Evolutionary conservation across 2,797 vertebrate species (phyloP), one percentile per base, ranked within the genome.

Genomic region (Propithecus deckenii): DNA sequence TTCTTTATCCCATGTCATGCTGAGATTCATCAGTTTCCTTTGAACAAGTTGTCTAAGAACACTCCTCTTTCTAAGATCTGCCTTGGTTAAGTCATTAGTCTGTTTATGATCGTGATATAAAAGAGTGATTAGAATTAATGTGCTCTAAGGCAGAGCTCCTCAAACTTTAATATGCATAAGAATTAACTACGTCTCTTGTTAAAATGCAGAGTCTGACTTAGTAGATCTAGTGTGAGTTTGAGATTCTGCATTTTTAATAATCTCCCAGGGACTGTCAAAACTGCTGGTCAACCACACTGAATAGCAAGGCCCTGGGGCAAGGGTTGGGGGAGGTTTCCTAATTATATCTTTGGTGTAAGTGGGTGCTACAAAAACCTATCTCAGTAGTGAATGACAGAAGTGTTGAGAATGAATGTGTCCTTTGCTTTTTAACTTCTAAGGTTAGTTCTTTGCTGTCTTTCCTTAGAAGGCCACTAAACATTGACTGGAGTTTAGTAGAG

Each of bases 361-460:
- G 18, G 35, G 43, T 38, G 8, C 86, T 91, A 35, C 22, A 11
- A 25, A 80, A 87, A 11, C 28, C 5, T 28, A 32, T 89, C 92
- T 80, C 4, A 30, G 6, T 55, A 38, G 57, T 72, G 28, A 92
- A 59, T 63, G 28, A 10, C 30, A 1, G 6, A 52, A 65, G 28
- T 28, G 50, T 86, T 67, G 12, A 87, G 76, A 84, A 85, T 22
- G 28, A 80, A 2, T 20, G 9, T 12, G 50, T 50, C 48, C 76
- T 87, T 94, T 93, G 94, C 91, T 79, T 35, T 69, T 81, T 89
- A 50, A 3, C 55, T 84, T 86, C 84, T 71, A 69, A 89, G 81
- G 32, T 83, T 85, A 84, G n/a, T 67, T 85, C 59, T 89, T 46
- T 23, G 28, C 74, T 23, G 1, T 35, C 86, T 93, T 76, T 67